These are phyloP conservation scores for Chelidonichthys spinosus DNA, from an alignment of 2,797 vertebrate genomes.

Conservation along the genomic window DNA sequence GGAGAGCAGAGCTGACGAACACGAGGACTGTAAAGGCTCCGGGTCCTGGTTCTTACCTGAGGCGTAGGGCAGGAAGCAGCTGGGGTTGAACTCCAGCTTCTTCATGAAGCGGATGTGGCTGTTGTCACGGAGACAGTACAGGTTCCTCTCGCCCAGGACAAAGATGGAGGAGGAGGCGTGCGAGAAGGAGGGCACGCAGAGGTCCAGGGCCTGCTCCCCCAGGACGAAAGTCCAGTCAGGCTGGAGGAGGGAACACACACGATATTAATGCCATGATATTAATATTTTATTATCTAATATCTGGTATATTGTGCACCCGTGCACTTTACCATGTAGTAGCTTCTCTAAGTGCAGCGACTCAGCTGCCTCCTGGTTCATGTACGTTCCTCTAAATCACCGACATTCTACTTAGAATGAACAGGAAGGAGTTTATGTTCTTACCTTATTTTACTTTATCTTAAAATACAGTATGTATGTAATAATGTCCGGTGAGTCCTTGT, in stretches of 20 bases:
- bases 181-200: conserved; percentile 87
- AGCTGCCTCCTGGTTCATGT: too few species aligned
- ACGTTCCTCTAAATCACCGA: too few species aligned
- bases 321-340: too few species aligned
- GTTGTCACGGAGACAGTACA: conserved; percentile 95
- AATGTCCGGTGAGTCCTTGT: too few species aligned
- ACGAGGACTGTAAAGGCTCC: not conserved
- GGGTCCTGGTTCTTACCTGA: conserved; percentile 84
- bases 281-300: not conserved
- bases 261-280: not conserved
- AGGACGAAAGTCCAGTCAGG: conserved; percentile 95
- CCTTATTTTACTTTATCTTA: too few species aligned
- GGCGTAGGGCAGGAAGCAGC: conserved; percentile 94
- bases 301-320: not conserved
- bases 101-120: conserved; percentile 98
- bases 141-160: conserved; percentile 93
- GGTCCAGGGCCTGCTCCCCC: conserved; percentile 93
- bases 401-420: too few species aligned
- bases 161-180: conserved; percentile 88
- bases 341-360: too few species aligned
- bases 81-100: conserved; percentile 95
- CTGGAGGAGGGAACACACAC: conserved; percentile 76
- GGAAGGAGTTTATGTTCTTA: too few species aligned
- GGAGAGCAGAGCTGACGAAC: not conserved
- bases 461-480: too few species aligned